These are phyloP conservation scores for Paradisaea rubra DNA, from an alignment of 2,113 vertebrate species.

Conservation along the genomic window DNA sequence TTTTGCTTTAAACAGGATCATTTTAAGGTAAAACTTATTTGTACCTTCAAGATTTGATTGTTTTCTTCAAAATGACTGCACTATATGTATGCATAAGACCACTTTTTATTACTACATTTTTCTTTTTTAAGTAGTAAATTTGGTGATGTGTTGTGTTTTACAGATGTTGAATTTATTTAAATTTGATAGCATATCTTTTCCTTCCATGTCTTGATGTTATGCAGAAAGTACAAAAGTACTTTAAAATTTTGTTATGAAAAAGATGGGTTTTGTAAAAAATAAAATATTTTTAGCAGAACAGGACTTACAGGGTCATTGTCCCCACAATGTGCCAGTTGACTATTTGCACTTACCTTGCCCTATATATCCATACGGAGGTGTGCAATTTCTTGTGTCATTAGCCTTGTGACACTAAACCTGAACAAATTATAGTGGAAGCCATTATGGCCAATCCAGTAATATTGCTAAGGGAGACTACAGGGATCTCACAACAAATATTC, in stretches of 20 bases:
- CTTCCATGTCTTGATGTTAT: slow-evolving; percentile 99
- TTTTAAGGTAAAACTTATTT: slow-evolving; percentile 69
- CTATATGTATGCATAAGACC: slow-evolving; percentile 75
- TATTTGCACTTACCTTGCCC: slow-evolving; percentile 98
- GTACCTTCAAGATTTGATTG: slow-evolving; percentile 66
- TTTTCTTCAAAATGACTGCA: slow-evolving; percentile 73
- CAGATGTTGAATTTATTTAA: slow-evolving; percentile 69
- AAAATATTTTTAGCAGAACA: slow-evolving; percentile 99
- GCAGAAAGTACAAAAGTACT: slow-evolving; percentile 95
- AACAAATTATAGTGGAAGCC: slow-evolving; percentile 77
- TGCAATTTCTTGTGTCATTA: slow-evolving; percentile 92
- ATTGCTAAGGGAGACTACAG: slow-evolving; percentile 88
- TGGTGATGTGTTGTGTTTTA: slow-evolving; percentile 71
- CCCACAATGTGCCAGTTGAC: slow-evolving; percentile 99
- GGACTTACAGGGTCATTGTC: slow-evolving; percentile 99
- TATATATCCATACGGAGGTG: slow-evolving; percentile 91
- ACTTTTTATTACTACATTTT: slow-evolving; percentile 68
- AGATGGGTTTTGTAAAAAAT: slow-evolving; percentile 96
- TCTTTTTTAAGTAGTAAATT: slow-evolving; percentile 67
- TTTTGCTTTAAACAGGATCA: slow-evolving; percentile 73
- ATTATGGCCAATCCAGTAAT: slow-evolving; percentile 69
- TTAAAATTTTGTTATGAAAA: slow-evolving; percentile 88
- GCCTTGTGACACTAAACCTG: slow-evolving; percentile 85
- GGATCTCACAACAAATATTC: slow-evolving; percentile 87
- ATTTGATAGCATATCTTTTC: slow-evolving; percentile 78